Percentiles rank a stretch among this genome's conserved stretches.
phyloP scores from a whole-genome alignment of 2,888 invertebrate genomes.

The Acrobasis repandana region DNA sequence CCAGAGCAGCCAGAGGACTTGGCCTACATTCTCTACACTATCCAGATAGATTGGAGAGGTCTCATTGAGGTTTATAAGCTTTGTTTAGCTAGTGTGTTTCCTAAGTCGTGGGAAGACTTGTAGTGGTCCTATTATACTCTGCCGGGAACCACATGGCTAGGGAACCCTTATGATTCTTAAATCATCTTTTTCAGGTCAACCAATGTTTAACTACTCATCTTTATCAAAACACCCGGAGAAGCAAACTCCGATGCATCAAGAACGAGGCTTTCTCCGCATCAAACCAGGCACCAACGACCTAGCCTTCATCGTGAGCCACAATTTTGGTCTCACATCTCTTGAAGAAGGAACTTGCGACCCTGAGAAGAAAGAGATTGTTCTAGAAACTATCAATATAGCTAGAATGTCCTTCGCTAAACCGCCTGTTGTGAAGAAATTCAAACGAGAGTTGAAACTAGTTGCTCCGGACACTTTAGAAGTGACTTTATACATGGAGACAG shows the following conservation, averaged over 20 bases:
- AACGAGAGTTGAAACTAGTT: conserved; percentile 59
- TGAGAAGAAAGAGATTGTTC: conserved; percentile 63
- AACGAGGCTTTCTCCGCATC: conserved; percentile 84
- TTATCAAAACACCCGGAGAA: conserved; percentile 78
- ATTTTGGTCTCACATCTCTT: conserved; percentile 83
- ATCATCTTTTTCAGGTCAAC: conserved; percentile 73
- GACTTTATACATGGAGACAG: conserved; percentile 80
- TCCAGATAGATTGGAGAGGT: too few relatives aligned
- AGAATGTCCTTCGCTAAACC: conserved; percentile 80
- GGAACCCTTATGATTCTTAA: neutral
- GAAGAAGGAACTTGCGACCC: conserved; percentile 82
- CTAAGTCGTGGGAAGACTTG: too few relatives aligned
- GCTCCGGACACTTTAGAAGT: conserved; percentile 64
- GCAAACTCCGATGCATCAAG: conserved; percentile 84
- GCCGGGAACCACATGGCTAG: too few relatives aligned
- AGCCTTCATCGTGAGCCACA: conserved; percentile 83
- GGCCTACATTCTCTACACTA: too few relatives aligned
- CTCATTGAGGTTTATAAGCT: too few relatives aligned
- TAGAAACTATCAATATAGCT: conserved; percentile 72
- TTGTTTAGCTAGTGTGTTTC: too few relatives aligned
- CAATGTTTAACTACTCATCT: conserved; percentile 82
- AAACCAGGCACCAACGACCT: conserved; percentile 79
- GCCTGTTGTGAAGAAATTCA: conserved; percentile 75
- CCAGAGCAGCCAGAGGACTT: too few relatives aligned
- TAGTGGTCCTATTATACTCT: too few relatives aligned